These are phyloP conservation scores for Temnothorax unifasciatus DNA, from an alignment of 2,888 invertebrate species.

Conservation along the genomic window DNA sequence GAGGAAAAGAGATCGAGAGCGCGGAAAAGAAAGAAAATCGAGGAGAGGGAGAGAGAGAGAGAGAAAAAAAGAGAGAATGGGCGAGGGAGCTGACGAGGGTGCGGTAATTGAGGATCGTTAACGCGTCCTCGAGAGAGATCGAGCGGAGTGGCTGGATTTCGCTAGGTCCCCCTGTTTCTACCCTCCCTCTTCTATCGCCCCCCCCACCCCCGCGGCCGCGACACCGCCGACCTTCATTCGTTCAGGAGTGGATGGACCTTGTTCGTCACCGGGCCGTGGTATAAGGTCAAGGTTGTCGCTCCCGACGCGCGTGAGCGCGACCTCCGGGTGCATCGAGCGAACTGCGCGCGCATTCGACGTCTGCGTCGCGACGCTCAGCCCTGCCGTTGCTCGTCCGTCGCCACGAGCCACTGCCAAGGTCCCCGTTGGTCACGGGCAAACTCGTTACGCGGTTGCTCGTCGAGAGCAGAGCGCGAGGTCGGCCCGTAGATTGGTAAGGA, in stretches of 20 bases:
- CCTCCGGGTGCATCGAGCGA: slow-evolving; percentile 79
- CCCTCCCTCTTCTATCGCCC: slow-evolving; percentile 16
- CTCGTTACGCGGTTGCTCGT: slow-evolving; percentile 72
- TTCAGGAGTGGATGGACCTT: slow-evolving; percentile 76
- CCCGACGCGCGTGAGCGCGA: slow-evolving; percentile 64
- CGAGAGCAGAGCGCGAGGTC: slow-evolving; percentile 67
- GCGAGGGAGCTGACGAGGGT: slow-evolving; percentile 61
- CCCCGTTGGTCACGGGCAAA: slow-evolving; percentile 82
- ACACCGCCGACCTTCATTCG: slow-evolving; percentile 72
- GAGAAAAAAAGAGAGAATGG: slow-evolving; percentile 42
- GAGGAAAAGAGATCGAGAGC: background rate
- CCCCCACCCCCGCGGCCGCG: slow-evolving; percentile 53
- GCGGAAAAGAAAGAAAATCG: slow-evolving; percentile 8
- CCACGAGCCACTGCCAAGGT: slow-evolving; percentile 83
- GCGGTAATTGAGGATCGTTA: slow-evolving; percentile 74
- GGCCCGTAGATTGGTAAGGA: slow-evolving; percentile 54
- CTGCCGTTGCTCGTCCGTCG: slow-evolving; percentile 59
- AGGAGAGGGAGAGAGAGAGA: background rate
- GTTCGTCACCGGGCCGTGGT: slow-evolving; percentile 75
- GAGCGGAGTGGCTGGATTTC: slow-evolving; percentile 70
- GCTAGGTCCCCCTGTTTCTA: slow-evolving; percentile 39
- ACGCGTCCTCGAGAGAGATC: slow-evolving; percentile 74
- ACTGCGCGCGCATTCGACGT: slow-evolving; percentile 79
- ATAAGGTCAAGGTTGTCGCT: slow-evolving; percentile 81
- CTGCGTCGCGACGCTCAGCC: slow-evolving; percentile 77